Base-by-base conservation (phyloP, 2,888 invertebrate genomes). In the Chrysodeixis includens region DNA sequence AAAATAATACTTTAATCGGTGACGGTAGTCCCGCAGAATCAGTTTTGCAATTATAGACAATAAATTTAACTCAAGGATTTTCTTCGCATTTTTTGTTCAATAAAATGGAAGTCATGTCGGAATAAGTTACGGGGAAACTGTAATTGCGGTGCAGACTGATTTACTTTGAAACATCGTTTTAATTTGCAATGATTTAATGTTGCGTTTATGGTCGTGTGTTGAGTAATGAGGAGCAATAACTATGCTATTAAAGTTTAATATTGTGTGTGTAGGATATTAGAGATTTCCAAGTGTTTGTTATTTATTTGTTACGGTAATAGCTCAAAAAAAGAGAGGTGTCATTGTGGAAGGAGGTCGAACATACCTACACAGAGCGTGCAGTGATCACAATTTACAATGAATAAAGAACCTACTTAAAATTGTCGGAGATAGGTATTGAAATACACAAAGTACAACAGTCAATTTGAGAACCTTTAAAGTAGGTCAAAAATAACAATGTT, bases 81-180 rank as follows among this genome's bases (percentile, higher is more conserved):
- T 56, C 32, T 20, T 12, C 44, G 66, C 55, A 56, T 73, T 71
- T 74, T 35, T 10, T 8, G 40, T 61, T 52, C 52, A 56, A 30
- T 44, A 16, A 40, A 58, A 26, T 22, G 49, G 49, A 56, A 0
- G 22, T n/a, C 20, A 40, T 55, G 22, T 35, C 12, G 30, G 0
- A 8, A 3, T 3, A 63, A 63, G 32, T 56, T 59, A 53, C 18
- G 1, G n/a, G 12, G 30, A 72, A 72, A 32, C 49, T 32, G 2
- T 30, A 46, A 72, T 57, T 58, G 22, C 10, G 12, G 5, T 49
- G 26, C n/a, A 56, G 63, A 69, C 9, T 18, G 30, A 30, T 59
- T 62, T 62, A 7, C 14, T 1, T 26, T 51, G 74, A 74, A 74
- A 74, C 55, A 65, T 65, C 57, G 60, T 58, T 74, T 74, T 52